Percentiles rank a stretch among this genome's conserved stretches.
These are phyloP conservation scores for Xanthorhoe spadicearia DNA, from an alignment of 2,888 invertebrate genomes.

Conservation along the genomic window DNA sequence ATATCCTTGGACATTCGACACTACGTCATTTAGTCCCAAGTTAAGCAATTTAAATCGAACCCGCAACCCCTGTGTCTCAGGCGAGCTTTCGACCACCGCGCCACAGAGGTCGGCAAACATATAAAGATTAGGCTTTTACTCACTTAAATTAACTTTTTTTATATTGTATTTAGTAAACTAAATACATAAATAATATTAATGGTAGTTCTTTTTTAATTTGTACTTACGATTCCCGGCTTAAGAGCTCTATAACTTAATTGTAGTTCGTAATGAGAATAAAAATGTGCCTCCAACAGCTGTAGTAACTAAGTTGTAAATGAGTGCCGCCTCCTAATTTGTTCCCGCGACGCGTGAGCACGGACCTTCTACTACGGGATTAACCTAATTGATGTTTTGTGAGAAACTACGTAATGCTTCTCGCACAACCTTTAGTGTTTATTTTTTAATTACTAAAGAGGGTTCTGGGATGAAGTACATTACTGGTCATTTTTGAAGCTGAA, in stretches of 20 bases:
- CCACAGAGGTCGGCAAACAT: too few species aligned
- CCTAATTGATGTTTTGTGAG: slow-evolving; percentile 23
- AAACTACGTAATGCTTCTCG: not conserved
- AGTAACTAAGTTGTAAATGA: slow-evolving; percentile 21
- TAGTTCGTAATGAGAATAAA: not conserved
- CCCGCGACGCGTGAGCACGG: slow-evolving; percentile 12
- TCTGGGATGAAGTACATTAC: too few species aligned
- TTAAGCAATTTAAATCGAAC: too few species aligned
- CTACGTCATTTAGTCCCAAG: too few species aligned
- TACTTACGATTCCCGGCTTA: not conserved
- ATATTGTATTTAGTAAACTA: too few species aligned
- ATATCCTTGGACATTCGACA: too few species aligned
- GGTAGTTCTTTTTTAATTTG: not conserved
- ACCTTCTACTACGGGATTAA: slow-evolving; percentile 10
- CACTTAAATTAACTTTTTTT: too few species aligned
- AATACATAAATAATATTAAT: too few species aligned
- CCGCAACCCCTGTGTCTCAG: too few species aligned
- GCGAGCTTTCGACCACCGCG: too few species aligned
- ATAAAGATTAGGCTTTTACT: too few species aligned
- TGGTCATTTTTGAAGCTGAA: too few species aligned
- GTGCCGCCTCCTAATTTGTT: slow-evolving; percentile 21
- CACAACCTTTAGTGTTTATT: not conserved
- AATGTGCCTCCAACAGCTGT: slow-evolving; percentile 13
- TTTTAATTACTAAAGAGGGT: not conserved
- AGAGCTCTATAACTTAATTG: not conserved